phyloP scores from a whole-genome alignment of 2,888 invertebrate genomes.

The Catonia carolina region DNA sequence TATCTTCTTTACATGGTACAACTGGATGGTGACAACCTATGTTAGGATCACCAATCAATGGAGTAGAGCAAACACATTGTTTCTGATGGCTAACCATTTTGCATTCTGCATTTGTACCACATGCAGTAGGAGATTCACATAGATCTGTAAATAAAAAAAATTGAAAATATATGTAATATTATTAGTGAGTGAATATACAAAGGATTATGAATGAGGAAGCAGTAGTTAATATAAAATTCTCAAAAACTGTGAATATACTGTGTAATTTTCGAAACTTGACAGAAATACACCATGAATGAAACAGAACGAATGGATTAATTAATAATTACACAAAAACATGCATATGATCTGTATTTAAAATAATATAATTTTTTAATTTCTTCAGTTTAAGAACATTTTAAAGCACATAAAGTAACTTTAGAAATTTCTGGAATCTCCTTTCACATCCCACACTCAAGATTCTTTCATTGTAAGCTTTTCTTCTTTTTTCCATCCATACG shows the following conservation, averaged over 20 bases:
- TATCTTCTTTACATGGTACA: constrained; percentile 55
- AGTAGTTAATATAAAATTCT: background rate
- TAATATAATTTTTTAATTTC: too few relatives aligned
- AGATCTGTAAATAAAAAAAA: constrained; percentile 48
- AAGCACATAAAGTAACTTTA: too few relatives aligned
- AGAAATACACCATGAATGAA: too few relatives aligned
- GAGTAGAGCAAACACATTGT: constrained; percentile 63
- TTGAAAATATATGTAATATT: constrained; percentile 2
- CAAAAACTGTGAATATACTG: background rate
- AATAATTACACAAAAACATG: too few relatives aligned
- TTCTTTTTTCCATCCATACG: too few relatives aligned
- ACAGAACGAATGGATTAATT: too few relatives aligned
- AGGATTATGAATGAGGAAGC: background rate
- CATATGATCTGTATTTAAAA: too few relatives aligned
- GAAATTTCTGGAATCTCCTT: too few relatives aligned
- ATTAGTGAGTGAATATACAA: too few relatives aligned
- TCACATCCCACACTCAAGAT: too few relatives aligned
- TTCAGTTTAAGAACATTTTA: too few relatives aligned
- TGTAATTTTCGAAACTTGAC: background rate
- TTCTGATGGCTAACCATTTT: constrained; percentile 62
- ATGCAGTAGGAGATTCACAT: constrained; percentile 68
- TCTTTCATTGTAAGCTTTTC: too few relatives aligned
- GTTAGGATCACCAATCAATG: constrained; percentile 67
- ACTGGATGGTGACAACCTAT: constrained; percentile 64
- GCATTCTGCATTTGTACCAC: constrained; percentile 78